Evolutionary conservation across 2,888 invertebrate genomes (phyloP), one percentile per base, ranked within the genome.

Genomic region (Lordiphosa andalusiaca): DNA sequence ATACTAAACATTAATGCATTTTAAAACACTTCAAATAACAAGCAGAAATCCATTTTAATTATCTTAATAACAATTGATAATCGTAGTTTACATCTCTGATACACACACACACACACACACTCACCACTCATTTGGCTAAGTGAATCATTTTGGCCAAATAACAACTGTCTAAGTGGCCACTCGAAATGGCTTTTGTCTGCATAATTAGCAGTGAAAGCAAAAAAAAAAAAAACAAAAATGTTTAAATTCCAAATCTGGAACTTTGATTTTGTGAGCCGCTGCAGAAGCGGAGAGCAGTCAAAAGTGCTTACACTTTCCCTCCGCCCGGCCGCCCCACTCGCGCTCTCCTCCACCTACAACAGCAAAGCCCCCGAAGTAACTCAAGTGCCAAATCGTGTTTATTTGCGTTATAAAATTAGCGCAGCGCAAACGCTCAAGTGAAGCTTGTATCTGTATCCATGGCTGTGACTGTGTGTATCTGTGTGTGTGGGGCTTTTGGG

Each of bases 381-480:
- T 80, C 78, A 80, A 80, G 85, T 84, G 85, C 53, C 70, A 83
- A 80, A 80, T 84, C 78, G 85, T 80, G 78, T 80, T 84, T 80
- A 71, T 80, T 84, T 85, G 71, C 74, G 76, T 76, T 72, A 63
- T 61, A 73, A 85, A 80, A 85, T 85, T 80, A 80, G 77, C 80
- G 71, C 83, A 72, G 50, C 55, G 51, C 42, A 38, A 44, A 53
- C 52, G 44, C 75, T 60, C 35, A 30, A 56, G 48, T 54, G 46
- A 33, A 23, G 47, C 16, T 49, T 12, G 51, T 53, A 35, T 42
- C 55, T 46, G 21, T 12, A 35, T 13, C 10, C 23, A 10, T 30
- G 33, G 19, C 50, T 39, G 16, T 47, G 56, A 16, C 21, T 30
- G 35, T 47, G 19, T 39, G 9, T n/a, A 41, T 16, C 6, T 46